Base-by-base conservation (phyloP, 35 echinoderm and acorn worm genomes). In the Eucidaris tribuloides region DNA sequence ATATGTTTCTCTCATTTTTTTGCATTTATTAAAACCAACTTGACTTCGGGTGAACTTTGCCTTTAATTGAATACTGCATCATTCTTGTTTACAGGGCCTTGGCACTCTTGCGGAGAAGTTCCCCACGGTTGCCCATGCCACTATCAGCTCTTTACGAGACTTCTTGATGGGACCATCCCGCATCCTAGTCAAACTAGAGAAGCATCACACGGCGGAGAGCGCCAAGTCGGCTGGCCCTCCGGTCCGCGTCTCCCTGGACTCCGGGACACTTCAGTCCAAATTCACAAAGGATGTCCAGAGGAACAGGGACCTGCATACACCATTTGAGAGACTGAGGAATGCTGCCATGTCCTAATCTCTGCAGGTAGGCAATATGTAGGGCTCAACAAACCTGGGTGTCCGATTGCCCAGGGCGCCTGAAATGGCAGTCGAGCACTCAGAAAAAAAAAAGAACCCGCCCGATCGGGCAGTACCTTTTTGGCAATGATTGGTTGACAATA, bases 101-200 rank as follows among this genome's bases (percentile, higher is more conserved):
- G 94, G 94, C 29, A 83, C 85, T 24, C 32, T 97, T 27, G 90
- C 94, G 13, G 90, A 97, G 68, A 97, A 97, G 82, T 97, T 97
- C 59, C 90, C 90, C 3, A 74, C 60, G 22, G 56, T 97, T 4
- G 85, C 94, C 15, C 86, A 85, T 23, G 66, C 62, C 70, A 64
- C 86, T 15, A 89, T 89, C 44, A 52, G 81, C 22, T 87, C 90
- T 4, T 61, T 97, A 13, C 62, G 86, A 6, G 94, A 97, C 40
- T 93, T 97, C 70, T 79, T 97, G 7, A 62, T 93, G 18, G 77
- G 63, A 14, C 94, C 90, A 0, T 97, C 94, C 1, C 82, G 81
- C 18, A 84, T 97, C 38, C 58, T 97, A 13, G 63, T 82, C 42
- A 80, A 83, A 49, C 90, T 97, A 2, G 77, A 78, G 56, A 97